These are phyloP conservation scores for Gasteruption jaculator DNA, from an alignment of 2,888 invertebrate species.

Conservation along the genomic window DNA sequence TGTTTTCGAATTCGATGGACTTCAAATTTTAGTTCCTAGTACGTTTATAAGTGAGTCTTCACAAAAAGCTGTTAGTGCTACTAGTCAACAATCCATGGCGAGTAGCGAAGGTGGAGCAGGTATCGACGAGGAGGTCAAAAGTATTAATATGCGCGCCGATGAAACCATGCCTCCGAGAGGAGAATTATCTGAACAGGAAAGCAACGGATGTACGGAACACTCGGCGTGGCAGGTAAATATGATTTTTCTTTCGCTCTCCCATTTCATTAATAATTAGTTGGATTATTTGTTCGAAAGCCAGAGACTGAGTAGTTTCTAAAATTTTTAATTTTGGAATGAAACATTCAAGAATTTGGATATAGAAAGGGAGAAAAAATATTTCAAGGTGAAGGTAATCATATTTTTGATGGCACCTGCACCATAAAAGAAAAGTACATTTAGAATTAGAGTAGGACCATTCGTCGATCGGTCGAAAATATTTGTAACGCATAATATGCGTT, in stretches of 20 bases:
- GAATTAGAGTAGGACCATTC: no score
- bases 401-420: no score
- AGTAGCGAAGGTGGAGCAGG: slow-evolving; percentile 47
- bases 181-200: slow-evolving; percentile 82
- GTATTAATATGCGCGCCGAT: slow-evolving; percentile 75
- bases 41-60: slow-evolving; percentile 50
- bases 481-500: no score
- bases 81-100: slow-evolving; percentile 48
- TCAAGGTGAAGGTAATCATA: no score
- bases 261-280: no score
- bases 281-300: no score
- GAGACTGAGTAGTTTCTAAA: no score
- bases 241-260: no score
- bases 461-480: no score
- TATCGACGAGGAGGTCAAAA: slow-evolving; percentile 49
- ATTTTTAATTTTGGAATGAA: slow-evolving; percentile 1
- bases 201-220: slow-evolving; percentile 75
- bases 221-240: slow-evolving; percentile 69
- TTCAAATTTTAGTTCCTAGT: slow-evolving; percentile 49
- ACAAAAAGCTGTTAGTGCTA: slow-evolving; percentile 48
- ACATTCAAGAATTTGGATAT: neutral
- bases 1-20: slow-evolving; percentile 55
- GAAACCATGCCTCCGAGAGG: slow-evolving; percentile 85
- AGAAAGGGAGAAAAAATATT: neutral
- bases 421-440: no score